These are phyloP conservation scores for Tyto alba DNA, from an alignment of 2,113 vertebrate genomes.

Conservation along the genomic window DNA sequence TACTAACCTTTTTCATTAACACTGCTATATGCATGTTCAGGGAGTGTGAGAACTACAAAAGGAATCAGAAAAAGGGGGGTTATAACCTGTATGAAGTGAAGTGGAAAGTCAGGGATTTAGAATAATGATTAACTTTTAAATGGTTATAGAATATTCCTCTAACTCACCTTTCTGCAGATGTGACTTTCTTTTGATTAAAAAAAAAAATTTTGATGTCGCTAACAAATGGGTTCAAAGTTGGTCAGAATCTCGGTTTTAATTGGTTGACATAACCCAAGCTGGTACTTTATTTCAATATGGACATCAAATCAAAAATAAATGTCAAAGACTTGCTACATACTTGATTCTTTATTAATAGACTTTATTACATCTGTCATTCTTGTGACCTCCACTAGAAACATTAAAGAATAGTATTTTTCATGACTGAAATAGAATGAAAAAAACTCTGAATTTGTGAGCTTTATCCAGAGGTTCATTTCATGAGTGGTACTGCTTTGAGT, in stretches of 20 bases:
- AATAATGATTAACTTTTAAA: not conserved
- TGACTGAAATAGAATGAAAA: not conserved
- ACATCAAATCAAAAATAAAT: not conserved
- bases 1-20: not conserved
- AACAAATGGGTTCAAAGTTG: not conserved
- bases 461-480: not conserved
- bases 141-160: not conserved
- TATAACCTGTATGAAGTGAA: not conserved
- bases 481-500: not conserved
- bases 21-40: not conserved
- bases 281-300: not conserved
- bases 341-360: conserved; percentile 9
- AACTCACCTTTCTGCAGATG: not conserved
- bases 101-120: not conserved
- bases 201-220: not conserved
- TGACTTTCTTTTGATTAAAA: not conserved
- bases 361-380: not conserved
- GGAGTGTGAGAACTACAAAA: not conserved
- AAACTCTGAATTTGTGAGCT: not conserved
- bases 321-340: not conserved
- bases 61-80: not conserved
- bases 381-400: not conserved
- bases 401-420: not conserved
- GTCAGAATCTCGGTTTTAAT: not conserved
- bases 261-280: conserved; percentile 28